Evolutionary conservation across 2,113 vertebrate genomes (phyloP), one percentile per base, ranked within the genome.

Genomic region (Rhynchopsitta pachyrhyncha): DNA sequence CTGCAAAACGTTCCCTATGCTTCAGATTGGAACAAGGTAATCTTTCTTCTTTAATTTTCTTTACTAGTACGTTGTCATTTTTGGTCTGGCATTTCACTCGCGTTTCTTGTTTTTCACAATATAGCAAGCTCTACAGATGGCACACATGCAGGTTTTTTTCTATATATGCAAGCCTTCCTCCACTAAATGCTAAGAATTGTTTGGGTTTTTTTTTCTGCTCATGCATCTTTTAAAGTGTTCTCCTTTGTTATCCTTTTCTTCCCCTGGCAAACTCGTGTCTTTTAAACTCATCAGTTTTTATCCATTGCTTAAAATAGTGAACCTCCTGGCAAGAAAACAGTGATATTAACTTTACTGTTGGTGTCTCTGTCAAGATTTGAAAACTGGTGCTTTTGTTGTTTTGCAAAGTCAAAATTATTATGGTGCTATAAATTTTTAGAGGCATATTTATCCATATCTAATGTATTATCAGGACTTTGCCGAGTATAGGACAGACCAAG

Each of bases 11-110:
- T 90, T 99, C 99, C 28, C 96, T 99, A 23, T 99, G 98, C 96
- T 99, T 99, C 96, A 98, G 99, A 96, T 96, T 99, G 97, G 99
- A 99, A 92, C 99, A 99, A 99, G 99, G 99, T 99, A 99, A 96
- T 82, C 39, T 62, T 60, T 88, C 13, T 3, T 95, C 16, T 53
- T 62, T 50, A 13, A 47, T 42, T 59, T 82, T 62, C 3, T 17
- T 78, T 80, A 3, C 28, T 76, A 53, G 22, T 28, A 86, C 64
- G 7, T 52, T 64, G 62, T 25, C 2, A 17, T 17, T 91, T 91
- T 60, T 83, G n/a, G 13, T 44, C 39, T 91, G 37, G 2, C 12
- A 10, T 94, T 86, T 60, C 25, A 41, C 5, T 75, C 0, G 0
- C 35, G 7, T 44, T 46, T 25, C 5, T 5, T 60, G 11, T 28